These are phyloP conservation scores for Vollenhovia emeryi DNA, from an alignment of 1,140 invertebrate species.

Conservation along the genomic window DNA sequence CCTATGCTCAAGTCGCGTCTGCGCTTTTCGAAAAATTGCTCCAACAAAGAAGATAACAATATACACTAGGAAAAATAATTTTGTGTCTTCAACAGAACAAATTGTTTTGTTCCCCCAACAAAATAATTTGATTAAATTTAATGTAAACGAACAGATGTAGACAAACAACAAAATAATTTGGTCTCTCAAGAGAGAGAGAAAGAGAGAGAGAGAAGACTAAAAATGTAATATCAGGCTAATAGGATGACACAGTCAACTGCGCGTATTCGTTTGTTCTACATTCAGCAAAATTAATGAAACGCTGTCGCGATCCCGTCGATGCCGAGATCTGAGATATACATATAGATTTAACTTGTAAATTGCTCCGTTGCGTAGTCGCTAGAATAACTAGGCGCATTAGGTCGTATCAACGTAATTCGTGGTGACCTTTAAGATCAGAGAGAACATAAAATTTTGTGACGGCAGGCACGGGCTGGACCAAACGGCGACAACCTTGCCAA, in stretches of 20 bases:
- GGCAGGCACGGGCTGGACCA: not conserved
- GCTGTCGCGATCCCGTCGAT: not conserved
- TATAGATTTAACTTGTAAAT: slow-evolving; percentile 46
- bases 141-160: too few species aligned
- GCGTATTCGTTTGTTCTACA: not conserved
- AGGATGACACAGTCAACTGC: not conserved
- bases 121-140: too few species aligned
- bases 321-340: not conserved
- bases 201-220: too few species aligned
- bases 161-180: too few species aligned
- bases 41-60: not conserved
- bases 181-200: too few species aligned
- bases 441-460: slow-evolving; percentile 16
- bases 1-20: not conserved
- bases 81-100: too few species aligned
- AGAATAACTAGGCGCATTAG: not conserved
- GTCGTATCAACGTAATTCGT: slow-evolving; percentile 34
- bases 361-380: not conserved
- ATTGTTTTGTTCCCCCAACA: too few species aligned
- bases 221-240: too few species aligned
- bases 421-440: slow-evolving; percentile 34
- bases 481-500: not conserved
- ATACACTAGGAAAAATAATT: not conserved
- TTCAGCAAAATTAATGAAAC: not conserved
- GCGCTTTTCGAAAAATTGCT: not conserved